Base-by-base conservation (phyloP, 1,140 invertebrate species). In the Dendroctonus ponderosae region DNA sequence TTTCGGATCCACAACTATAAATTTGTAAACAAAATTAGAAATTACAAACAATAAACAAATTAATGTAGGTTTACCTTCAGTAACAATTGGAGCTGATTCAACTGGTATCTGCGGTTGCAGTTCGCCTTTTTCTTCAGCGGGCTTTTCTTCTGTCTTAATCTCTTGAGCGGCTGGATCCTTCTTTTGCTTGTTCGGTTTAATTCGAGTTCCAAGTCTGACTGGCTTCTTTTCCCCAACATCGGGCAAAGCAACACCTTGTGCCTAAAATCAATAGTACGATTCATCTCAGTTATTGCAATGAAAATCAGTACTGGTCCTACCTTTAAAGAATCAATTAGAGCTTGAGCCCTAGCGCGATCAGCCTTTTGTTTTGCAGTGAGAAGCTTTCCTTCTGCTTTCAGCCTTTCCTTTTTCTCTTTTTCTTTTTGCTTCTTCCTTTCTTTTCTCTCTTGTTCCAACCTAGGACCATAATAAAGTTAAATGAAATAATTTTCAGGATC, bases 361-460 rank as follows among this genome's bases (percentile, higher is more conserved):
- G 93, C 90, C 76, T 93, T 94, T 76, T 99, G 94, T 80, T 96
- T 96, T 0, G 91, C 85, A 5, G 94, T 96, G 41, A 98, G 79
- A 26, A 96, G 81, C 82, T 96, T 98, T 2, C 97, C 96, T 83
- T 98, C 95, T 26, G 91, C 92, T 78, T 97, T 98, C 43, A 97
- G 80, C 75, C 92, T 85, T 77, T 96, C 93, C 79, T 92, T 94
- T 64, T 90, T 86, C 76, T 97, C 95, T 73, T 97, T 97, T 82
- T 98, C 94, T 76, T 96, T 96, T 72, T 93, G 86, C 76, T 98
- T 99, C 76, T 95, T 95, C 68, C 86, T 88, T 72, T 96, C 91
- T 77, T 95, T 96, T 59, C 86, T 85, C 79, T 94, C 95, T 78
- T 92, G 87, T 78, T 96, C 93, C 67, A 92, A 78, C 67, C 87